Percentiles rank a stretch among this genome's conserved stretches.
These are phyloP conservation scores for Sardinella longiceps DNA, from an alignment of 2,797 vertebrate species.

Conservation along the genomic window DNA sequence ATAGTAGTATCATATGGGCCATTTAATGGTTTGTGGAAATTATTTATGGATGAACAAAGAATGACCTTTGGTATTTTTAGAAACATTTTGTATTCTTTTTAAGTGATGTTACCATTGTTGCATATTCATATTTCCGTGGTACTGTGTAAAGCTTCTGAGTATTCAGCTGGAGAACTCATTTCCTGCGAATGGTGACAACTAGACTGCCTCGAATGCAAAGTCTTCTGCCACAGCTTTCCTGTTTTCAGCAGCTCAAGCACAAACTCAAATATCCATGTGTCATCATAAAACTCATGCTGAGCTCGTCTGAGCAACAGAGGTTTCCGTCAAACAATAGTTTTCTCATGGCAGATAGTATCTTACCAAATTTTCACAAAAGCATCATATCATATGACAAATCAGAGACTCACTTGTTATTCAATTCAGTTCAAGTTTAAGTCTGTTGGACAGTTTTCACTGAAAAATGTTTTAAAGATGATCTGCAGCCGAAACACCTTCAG, in stretches of 20 bases:
- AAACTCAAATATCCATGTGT: background rate
- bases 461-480: background rate
- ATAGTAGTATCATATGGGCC: no score
- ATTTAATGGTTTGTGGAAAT: no score
- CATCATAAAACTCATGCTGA: constrained; percentile 1
- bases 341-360: background rate
- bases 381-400: background rate
- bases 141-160: no score
- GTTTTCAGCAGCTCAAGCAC: background rate
- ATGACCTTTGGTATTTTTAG: background rate
- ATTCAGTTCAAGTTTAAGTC: background rate
- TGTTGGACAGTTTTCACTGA: background rate
- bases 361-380: background rate
- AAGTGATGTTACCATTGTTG: no score
- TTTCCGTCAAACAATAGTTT: background rate
- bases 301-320: background rate
- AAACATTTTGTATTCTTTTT: no score
- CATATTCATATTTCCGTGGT: no score
- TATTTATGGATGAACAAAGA: background rate
- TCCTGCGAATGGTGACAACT: background rate
- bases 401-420: background rate
- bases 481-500: background rate
- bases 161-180: no score
- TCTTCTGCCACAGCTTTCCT: background rate
- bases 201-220: background rate